A percentile compares a stretch with the other conserved stretches of the same genome.
Conservation (phyloP, 2,113 vertebrate genomes). For the Amphiprion ocellaris region DNA sequence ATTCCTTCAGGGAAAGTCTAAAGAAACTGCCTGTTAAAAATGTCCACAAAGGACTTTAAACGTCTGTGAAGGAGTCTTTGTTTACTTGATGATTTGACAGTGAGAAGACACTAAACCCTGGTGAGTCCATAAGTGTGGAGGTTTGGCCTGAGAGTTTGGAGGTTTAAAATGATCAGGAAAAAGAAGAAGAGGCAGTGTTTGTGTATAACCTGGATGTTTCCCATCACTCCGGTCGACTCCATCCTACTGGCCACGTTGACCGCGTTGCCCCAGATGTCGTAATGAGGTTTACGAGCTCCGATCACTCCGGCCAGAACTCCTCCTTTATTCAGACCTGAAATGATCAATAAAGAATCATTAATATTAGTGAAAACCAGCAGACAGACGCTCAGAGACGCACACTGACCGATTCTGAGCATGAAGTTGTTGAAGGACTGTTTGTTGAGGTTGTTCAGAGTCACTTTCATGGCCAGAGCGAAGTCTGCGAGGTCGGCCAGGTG, state of each 20-base stretch:
- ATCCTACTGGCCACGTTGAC: conserved; percentile 98
- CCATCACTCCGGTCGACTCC: conserved; percentile 98
- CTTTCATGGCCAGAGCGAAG: conserved; percentile 97
- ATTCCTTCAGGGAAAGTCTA: too few relatives aligned
- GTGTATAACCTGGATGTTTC: conserved; percentile 92
- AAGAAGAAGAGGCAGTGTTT: neutral
- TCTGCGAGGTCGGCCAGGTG: conserved; percentile 94
- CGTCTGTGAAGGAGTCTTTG: too few relatives aligned
- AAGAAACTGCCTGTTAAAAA: too few relatives aligned
- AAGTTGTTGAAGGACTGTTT: conserved; percentile 99
- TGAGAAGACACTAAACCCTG: too few relatives aligned
- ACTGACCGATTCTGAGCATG: conserved; percentile 96
- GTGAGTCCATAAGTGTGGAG: too few relatives aligned
- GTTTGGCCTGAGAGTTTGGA: too few relatives aligned
- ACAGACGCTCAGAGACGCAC: neutral
- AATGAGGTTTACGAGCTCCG: conserved; percentile 96
- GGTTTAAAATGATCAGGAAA: too few relatives aligned
- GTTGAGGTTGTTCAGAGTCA: conserved; percentile 95
- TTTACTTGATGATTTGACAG: too few relatives aligned
- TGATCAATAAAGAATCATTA: conserved; percentile 21
- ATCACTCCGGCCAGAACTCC: conserved; percentile 95
- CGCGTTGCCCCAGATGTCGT: conserved; percentile 98
- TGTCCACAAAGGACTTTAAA: too few relatives aligned
- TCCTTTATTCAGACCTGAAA: conserved; percentile 94
- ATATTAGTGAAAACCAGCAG: neutral